Evolutionary conservation across 1,140 invertebrate genomes (phyloP), one percentile per base, ranked within the genome.

Genomic region (Aphaenogaster floridana): DNA sequence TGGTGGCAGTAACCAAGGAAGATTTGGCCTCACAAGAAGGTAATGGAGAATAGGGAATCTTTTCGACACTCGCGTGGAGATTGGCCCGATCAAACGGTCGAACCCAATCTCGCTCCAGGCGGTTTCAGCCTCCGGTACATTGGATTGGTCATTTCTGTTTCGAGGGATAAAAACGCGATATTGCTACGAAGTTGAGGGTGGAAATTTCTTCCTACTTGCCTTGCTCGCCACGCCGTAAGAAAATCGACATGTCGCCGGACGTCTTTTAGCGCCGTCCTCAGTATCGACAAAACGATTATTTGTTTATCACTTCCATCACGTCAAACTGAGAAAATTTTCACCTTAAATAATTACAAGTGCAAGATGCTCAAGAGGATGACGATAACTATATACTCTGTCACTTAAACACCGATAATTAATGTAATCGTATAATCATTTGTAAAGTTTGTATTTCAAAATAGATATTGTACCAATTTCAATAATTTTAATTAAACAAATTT

Each of bases 31-130:
- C 39, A n/a, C 57, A 28, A 68, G 17, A 42, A 68, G 28, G 45
- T 76, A 79, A 79, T 69, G 63, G 90, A 11, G 34, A 76, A 84
- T 74, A 61, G 64, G 42, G 45, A 86, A 91, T 91, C 68, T 54
- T 59, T 74, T 69, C 39, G 72, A 77, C 64, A 52, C 71, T 71
- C 78, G 54, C 61, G 72, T 4, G 57, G 59, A 89, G 72, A 78
- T 91, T 88, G 87, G 36, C 2, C 59, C 90, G 66, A 89, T 89
- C 87, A 68, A 59, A 69, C 61, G 86, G 36, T 36, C 68, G 21
- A 45, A 66, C 28, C 76, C 86, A 88, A 91, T 90, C 61, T 88
- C 54, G 54, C 68, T n/a, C 74, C 68, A 71, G 39, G 36, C 64
- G 21, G 28, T 34, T 66, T 68, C 86, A 3, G 15, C 39, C 9